phyloP scores from a whole-genome alignment of 2,113 vertebrate genomes.

The Nothobranchius furzeri region DNA sequence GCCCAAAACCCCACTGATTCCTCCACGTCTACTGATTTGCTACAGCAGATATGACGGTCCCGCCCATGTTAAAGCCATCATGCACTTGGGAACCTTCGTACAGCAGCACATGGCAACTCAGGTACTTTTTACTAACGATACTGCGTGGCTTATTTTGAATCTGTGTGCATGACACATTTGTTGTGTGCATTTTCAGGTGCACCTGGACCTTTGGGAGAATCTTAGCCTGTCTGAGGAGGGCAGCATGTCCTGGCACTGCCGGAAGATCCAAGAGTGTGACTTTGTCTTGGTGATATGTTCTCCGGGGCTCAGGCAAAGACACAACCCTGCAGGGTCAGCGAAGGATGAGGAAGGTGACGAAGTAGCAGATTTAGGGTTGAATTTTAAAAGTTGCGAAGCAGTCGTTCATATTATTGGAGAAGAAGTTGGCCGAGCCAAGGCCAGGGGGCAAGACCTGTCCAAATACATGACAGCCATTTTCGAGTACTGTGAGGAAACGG shows the following conservation, averaged over 20 bases:
- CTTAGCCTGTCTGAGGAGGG: slow-evolving; percentile 74
- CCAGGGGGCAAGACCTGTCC: slow-evolving; percentile 68
- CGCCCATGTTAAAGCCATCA: slow-evolving; percentile 71
- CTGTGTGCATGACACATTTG: too few species aligned
- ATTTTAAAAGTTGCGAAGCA: slow-evolving; percentile 24
- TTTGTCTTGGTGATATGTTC: slow-evolving; percentile 80
- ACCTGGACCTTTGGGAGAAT: slow-evolving; percentile 80
- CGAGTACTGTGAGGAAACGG: slow-evolving; percentile 70
- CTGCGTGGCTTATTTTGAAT: too few species aligned
- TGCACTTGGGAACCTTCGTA: slow-evolving; percentile 77
- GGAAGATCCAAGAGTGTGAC: slow-evolving; percentile 72
- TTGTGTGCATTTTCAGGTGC: slow-evolving; percentile 61
- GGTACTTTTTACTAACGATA: slow-evolving; percentile 48
- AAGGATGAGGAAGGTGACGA: slow-evolving; percentile 2
- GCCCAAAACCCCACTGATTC: slow-evolving; percentile 19
- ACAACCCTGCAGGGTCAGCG: slow-evolving; percentile 4
- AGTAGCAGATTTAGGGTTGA: neutral
- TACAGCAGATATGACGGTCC: slow-evolving; percentile 78
- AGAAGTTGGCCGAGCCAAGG: slow-evolving; percentile 69
- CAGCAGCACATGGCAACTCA: slow-evolving; percentile 79
- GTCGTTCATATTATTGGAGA: slow-evolving; percentile 70
- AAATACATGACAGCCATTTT: slow-evolving; percentile 80
- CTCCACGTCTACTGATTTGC: slow-evolving; percentile 79
- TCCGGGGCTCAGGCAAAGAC: slow-evolving; percentile 42
- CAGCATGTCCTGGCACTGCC: slow-evolving; percentile 72